A percentile compares a stretch with the other conserved stretches of the same genome.
These are phyloP conservation scores for Muscidifurax raptorellus DNA, from an alignment of 1,140 invertebrate species.

Conservation along the genomic window DNA sequence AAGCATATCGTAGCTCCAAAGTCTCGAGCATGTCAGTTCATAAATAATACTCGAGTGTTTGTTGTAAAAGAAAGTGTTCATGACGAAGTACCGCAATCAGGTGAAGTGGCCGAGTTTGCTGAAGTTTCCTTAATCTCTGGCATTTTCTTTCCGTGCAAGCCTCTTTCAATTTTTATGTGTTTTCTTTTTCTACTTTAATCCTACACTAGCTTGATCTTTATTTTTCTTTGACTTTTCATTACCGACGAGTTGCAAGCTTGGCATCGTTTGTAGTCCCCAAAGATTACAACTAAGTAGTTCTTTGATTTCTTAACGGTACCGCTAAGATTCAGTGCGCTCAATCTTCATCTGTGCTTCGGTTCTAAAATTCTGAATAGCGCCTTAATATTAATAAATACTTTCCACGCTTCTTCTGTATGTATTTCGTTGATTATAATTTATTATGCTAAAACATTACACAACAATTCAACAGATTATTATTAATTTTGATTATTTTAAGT, in stretches of 20 bases:
- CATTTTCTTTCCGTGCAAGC: background rate
- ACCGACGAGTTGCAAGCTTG: too few relatives aligned
- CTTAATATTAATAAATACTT: too few relatives aligned
- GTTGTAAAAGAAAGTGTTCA: conserved; percentile 59
- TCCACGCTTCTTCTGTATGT: too few relatives aligned
- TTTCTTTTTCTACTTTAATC: background rate
- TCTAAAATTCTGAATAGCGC: too few relatives aligned
- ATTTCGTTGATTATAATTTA: too few relatives aligned
- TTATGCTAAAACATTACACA: too few relatives aligned
- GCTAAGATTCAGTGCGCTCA: too few relatives aligned
- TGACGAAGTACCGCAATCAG: conserved; percentile 65
- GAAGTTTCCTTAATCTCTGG: conserved; percentile 52
- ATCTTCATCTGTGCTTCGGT: too few relatives aligned
- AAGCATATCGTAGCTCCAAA: conserved; percentile 49
- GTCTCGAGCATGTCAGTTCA: conserved; percentile 56
- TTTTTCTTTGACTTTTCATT: background rate
- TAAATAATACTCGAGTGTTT: conserved; percentile 65
- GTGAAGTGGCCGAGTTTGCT: conserved; percentile 65
- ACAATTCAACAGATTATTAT: too few relatives aligned
- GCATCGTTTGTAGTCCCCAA: too few relatives aligned
- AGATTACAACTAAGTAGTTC: background rate
- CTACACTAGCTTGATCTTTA: background rate
- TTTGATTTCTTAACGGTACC: background rate
- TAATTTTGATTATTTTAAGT: too few relatives aligned
- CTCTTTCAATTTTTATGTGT: conserved; percentile 21